A percentile compares a stretch with the other conserved stretches of the same genome.
Evolutionary conservation across 2,113 vertebrate genomes (phyloP).

Genomic region (Megaceryle torquata): DNA sequence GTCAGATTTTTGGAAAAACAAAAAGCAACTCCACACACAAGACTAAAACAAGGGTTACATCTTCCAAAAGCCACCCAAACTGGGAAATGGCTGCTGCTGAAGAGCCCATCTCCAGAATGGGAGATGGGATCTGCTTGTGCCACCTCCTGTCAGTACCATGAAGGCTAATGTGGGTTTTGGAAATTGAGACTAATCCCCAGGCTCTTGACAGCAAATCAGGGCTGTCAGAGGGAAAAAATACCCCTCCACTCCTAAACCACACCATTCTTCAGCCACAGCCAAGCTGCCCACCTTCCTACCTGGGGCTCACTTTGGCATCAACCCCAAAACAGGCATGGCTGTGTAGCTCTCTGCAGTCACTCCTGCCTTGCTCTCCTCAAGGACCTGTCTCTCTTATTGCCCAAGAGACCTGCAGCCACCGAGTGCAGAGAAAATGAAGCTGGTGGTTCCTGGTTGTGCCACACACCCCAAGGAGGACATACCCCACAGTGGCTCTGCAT

Average conservation of each 20-base stretch:
- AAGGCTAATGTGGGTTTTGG: background rate
- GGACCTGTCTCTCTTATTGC: background rate
- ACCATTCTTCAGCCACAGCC: background rate
- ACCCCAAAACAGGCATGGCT: background rate
- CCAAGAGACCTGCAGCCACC: background rate
- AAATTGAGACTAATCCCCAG: background rate
- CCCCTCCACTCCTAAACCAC: background rate
- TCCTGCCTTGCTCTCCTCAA: background rate
- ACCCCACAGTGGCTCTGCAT: background rate
- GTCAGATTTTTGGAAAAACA: background rate
- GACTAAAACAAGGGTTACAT: background rate
- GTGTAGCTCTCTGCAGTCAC: background rate
- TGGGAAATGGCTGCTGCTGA: background rate
- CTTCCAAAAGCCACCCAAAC: background rate
- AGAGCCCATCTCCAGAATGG: fast-evolving
- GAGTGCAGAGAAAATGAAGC: background rate
- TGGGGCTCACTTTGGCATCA: background rate
- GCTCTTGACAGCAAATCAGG: background rate
- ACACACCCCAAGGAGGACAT: fast-evolving
- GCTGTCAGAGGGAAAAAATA: background rate
- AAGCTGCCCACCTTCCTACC: background rate
- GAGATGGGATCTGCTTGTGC: background rate
- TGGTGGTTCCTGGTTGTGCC: background rate
- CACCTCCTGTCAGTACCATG: fast-evolving
- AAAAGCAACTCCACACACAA: background rate